phyloP scores from a whole-genome alignment of 2,113 vertebrate genomes.

The Triplophysa tibetana region DNA sequence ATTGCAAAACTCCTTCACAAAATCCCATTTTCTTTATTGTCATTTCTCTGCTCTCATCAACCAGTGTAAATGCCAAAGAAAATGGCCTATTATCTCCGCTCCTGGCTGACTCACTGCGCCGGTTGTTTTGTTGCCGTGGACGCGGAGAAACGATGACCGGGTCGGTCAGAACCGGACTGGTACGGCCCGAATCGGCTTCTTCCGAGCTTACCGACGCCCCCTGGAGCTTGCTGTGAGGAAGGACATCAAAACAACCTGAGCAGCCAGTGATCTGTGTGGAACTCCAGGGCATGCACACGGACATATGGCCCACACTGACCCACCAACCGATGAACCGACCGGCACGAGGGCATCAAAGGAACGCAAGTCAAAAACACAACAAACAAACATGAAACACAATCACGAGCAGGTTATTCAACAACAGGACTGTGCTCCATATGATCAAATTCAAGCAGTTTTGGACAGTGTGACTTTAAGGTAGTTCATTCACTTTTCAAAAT shows the following conservation, averaged over 20 bases:
- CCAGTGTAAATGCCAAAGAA: not conserved
- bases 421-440: constrained; percentile 4
- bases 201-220: constrained; percentile 67
- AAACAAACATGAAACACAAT: constrained; percentile 48
- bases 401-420: constrained; percentile 13
- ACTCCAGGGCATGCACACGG: constrained; percentile 74
- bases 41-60: not conserved
- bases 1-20: not conserved
- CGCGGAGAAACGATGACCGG: constrained; percentile 72
- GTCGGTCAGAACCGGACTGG: constrained; percentile 72
- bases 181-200: constrained; percentile 74
- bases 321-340: constrained; percentile 55
- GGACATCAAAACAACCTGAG: constrained; percentile 79
- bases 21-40: not conserved
- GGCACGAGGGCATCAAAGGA: constrained; percentile 43
- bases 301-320: constrained; percentile 66
- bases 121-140: constrained; percentile 60
- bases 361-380: constrained; percentile 44
- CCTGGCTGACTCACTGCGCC: constrained; percentile 71
- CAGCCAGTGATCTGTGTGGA: constrained; percentile 72
- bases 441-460: too few relatives aligned
- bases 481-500: not conserved
- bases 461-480: too few relatives aligned
- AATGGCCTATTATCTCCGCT: not conserved
- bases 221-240: constrained; percentile 81